These are phyloP conservation scores for Metacarcinus magister DNA, from an alignment of 2,888 invertebrate species.

Conservation along the genomic window DNA sequence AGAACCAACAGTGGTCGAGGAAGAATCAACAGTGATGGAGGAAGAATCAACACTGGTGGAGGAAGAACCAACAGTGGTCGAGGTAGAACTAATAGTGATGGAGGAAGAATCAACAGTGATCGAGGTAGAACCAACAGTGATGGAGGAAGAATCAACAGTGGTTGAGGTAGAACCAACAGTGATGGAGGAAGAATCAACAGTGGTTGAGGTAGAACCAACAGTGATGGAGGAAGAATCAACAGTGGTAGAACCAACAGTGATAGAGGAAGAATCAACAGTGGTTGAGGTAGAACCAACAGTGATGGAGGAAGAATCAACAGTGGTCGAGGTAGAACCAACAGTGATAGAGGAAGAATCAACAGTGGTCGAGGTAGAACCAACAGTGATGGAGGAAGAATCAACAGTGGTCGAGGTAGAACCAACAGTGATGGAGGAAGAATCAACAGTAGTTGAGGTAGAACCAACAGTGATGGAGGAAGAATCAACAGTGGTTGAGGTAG, in stretches of 20 bases:
- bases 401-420: not conserved
- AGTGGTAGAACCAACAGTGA: too few species aligned
- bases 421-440: not conserved
- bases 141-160: too few species aligned
- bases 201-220: too few species aligned
- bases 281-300: not conserved
- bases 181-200: too few species aligned
- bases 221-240: too few species aligned
- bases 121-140: too few species aligned
- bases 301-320: not conserved
- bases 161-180: too few species aligned
- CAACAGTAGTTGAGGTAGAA: not conserved
- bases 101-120: too few species aligned
- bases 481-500: not conserved
- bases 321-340: not conserved
- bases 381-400: not conserved
- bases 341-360: not conserved
- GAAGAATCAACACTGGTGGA: not conserved
- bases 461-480: not conserved
- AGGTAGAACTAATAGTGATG: too few species aligned
- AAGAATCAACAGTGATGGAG: not conserved
- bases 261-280: not conserved
- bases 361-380: not conserved
- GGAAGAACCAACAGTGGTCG: too few species aligned
- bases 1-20: too few species aligned